These are phyloP conservation scores for Eumerus sabulonum DNA, from an alignment of 2,888 invertebrate genomes.

Conservation along the genomic window DNA sequence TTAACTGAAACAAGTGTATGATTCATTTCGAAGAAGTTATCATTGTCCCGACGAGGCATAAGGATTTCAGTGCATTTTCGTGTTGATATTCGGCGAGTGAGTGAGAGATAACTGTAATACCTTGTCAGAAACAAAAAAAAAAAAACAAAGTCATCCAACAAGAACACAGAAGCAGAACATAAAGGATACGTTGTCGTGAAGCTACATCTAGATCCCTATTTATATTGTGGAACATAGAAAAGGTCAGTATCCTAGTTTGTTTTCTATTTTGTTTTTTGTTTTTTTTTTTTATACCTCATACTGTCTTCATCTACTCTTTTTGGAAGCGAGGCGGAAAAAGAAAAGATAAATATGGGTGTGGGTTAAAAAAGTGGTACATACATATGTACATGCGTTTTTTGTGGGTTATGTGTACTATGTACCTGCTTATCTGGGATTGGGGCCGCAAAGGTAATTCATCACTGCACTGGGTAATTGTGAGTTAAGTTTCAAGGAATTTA, in stretches of 20 bases:
- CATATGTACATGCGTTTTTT: not conserved
- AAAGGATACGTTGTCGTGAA: constrained; percentile 43
- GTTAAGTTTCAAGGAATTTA: too few species aligned
- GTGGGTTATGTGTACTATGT: constrained; percentile 17
- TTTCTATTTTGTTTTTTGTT: constrained; percentile 45
- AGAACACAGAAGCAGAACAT: constrained; percentile 32
- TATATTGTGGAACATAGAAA: constrained; percentile 33
- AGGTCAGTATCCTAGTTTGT: constrained; percentile 67
- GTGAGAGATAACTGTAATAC: constrained; percentile 37
- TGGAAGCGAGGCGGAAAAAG: too few species aligned
- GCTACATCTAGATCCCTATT: constrained; percentile 12
- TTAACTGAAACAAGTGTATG: constrained; percentile 59
- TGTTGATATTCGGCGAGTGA: not conserved
- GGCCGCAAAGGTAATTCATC: not conserved
- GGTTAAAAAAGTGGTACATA: constrained; percentile 15
- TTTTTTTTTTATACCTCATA: constrained; percentile 18
- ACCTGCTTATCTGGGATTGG: constrained; percentile 23
- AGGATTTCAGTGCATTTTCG: constrained; percentile 32
- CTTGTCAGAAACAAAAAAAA: constrained; percentile 40
- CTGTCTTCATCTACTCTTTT: too few species aligned
- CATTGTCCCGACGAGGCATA: constrained; percentile 39
- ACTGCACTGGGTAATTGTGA: not conserved
- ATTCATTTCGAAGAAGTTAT: constrained; percentile 37
- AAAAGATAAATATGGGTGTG: constrained; percentile 59
- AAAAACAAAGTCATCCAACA: constrained; percentile 17